phyloP scores from a whole-genome alignment of 2,797 vertebrate species.

The Tapera naevia region DNA sequence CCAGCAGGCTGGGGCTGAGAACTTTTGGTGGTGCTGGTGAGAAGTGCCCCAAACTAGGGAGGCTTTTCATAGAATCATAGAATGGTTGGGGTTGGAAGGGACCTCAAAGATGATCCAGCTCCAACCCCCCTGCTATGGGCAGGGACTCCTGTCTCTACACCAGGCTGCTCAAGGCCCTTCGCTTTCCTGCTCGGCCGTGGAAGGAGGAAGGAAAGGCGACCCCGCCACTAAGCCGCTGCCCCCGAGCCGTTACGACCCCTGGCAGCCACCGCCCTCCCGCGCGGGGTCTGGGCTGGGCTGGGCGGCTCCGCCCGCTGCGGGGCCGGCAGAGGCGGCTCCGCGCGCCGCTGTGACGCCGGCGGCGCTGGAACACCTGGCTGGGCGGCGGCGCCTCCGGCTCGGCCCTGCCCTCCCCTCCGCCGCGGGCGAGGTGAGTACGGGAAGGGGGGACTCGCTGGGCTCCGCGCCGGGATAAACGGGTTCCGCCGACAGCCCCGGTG shows the following conservation, averaged over 20 bases:
- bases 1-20: background rate
- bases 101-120: too few species aligned
- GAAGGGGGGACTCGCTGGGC: background rate
- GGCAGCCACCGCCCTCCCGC: background rate
- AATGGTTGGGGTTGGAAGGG: too few species aligned
- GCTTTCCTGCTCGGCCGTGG: accelerated
- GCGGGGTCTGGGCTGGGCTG: background rate
- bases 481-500: background rate
- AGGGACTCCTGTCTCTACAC: too few species aligned
- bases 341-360: conserved; percentile 33
- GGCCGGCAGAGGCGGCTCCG: background rate
- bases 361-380: conserved; percentile 49
- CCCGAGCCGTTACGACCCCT: too few species aligned
- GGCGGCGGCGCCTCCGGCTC: background rate
- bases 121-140: too few species aligned
- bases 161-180: too few species aligned
- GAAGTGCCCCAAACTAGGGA: too few species aligned
- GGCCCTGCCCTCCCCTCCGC: background rate
- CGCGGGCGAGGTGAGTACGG: conserved; percentile 25
- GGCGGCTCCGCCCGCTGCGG: conserved; percentile 25
- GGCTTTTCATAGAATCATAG: too few species aligned
- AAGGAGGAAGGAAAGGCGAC: accelerated
- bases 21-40: accelerated
- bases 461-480: background rate
- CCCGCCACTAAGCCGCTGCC: accelerated